Conservation (phyloP, 1,140 invertebrate genomes). For the Drosophila tani region DNA sequence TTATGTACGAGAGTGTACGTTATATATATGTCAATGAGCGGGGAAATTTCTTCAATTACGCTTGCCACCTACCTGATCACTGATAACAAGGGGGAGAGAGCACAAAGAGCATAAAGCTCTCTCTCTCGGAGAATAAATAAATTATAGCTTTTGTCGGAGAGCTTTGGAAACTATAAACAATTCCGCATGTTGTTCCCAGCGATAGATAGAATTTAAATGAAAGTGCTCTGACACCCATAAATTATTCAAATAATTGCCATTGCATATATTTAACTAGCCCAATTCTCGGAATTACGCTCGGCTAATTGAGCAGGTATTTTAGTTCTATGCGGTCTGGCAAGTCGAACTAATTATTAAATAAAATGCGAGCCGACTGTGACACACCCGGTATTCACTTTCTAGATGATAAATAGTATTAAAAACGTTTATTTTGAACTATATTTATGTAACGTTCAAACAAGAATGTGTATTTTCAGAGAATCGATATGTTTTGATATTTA, state of each 20-base stretch:
- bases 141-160: conserved; percentile 10
- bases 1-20: conserved; percentile 1
- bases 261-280: conserved; percentile 10
- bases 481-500: no score
- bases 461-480: no score
- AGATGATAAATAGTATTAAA: neutral
- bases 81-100: conserved; percentile 38
- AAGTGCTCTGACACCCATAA: conserved; percentile 8
- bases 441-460: no score
- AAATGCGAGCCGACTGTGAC: no score
- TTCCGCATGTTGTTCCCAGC: neutral
- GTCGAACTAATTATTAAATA: neutral
- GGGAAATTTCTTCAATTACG: conserved; percentile 19
- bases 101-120: conserved; percentile 23
- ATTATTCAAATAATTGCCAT: conserved; percentile 37
- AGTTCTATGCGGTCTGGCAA: neutral
- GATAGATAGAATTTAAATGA: conserved; percentile 25
- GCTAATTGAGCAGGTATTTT: conserved; percentile 5
- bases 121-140: neutral
- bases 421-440: no score
- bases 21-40: neutral
- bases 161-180: conserved; percentile 27
- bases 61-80: conserved; percentile 41
- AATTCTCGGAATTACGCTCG: neutral
- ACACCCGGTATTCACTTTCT: neutral